A percentile compares a stretch with the other conserved stretches of the same genome.
Conservation (phyloP, 2,797 vertebrate species). For the Mustela erminea region DNA sequence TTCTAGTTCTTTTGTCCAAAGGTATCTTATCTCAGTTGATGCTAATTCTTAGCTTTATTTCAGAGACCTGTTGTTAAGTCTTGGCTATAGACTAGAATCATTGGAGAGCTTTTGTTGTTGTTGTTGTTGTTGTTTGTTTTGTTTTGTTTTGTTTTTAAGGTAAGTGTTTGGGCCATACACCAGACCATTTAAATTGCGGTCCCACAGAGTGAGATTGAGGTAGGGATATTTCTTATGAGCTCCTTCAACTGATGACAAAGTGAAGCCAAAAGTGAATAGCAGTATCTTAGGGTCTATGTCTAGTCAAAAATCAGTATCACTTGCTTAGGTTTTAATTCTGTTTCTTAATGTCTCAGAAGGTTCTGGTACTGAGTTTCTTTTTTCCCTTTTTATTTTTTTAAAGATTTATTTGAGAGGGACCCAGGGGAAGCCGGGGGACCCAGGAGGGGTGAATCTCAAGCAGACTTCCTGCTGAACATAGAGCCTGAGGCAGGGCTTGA, state of each 20-base stretch:
- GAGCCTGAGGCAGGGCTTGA: too few species aligned
- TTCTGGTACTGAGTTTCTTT: not conserved
- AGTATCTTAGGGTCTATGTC: not conserved
- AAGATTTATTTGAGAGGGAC: not conserved
- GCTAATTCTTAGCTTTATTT: constrained; percentile 39
- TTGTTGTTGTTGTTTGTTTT: too few species aligned
- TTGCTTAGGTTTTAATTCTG: constrained; percentile 11
- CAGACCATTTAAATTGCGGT: constrained; percentile 3
- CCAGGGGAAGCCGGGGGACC: not conserved
- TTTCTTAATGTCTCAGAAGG: not conserved
- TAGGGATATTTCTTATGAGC: not conserved
- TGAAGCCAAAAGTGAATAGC: not conserved
- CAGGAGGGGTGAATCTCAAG: not conserved
- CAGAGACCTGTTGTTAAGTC: not conserved
- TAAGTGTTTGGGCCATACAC: constrained; percentile 6
- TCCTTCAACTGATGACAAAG: not conserved
- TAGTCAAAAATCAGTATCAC: not conserved
- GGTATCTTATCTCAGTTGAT: not conserved
- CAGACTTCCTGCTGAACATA: not conserved
- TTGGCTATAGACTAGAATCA: not conserved
- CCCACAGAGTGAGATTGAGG: not conserved
- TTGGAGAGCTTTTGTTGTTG: not conserved
- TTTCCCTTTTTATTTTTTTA: not conserved
- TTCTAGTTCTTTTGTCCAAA: not conserved
- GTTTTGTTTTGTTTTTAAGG: not conserved